phyloP scores from a whole-genome alignment of 2,797 vertebrate genomes.

The Siniperca obscura region DNA sequence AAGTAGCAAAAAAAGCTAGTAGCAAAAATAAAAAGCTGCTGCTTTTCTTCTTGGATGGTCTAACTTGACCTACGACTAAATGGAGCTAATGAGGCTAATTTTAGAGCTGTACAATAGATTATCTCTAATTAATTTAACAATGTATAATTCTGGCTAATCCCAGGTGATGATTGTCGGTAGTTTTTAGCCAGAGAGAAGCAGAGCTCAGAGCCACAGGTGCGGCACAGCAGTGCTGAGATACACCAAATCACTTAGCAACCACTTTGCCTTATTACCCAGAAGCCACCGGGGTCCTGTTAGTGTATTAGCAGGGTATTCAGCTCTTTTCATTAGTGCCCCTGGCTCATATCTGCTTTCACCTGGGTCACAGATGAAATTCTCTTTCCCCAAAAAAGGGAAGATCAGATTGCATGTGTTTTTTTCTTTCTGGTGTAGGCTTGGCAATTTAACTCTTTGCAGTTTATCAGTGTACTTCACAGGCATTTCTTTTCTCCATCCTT shows the following conservation, averaged over 20 bases:
- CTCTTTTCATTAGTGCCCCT: constrained; percentile 72
- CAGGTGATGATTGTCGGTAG: constrained; percentile 38
- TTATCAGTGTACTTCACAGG: constrained; percentile 43
- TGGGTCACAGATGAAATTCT: constrained; percentile 64
- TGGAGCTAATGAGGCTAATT: constrained; percentile 41
- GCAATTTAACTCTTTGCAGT: constrained; percentile 25
- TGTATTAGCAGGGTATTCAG: constrained; percentile 72
- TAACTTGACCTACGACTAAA: constrained; percentile 29
- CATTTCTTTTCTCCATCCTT: constrained; percentile 25
- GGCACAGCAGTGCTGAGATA: constrained; percentile 64
- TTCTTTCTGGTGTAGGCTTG: not conserved
- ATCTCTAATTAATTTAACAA: constrained; percentile 45
- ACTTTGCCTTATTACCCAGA: constrained; percentile 78
- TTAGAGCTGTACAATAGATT: constrained; percentile 33
- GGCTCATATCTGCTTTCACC: constrained; percentile 65
- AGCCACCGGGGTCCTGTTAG: constrained; percentile 76
- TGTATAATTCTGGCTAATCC: constrained; percentile 54
- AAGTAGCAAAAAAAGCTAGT: not conserved
- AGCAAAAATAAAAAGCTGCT: constrained; percentile 8
- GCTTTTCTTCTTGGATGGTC: not conserved
- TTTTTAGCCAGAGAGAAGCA: constrained; percentile 43
- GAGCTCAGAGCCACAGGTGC: constrained; percentile 77
- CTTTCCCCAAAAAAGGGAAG: constrained; percentile 29
- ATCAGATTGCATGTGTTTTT: constrained; percentile 20
- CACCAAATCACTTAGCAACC: constrained; percentile 78